Evolutionary conservation across 2,113 vertebrate species (phyloP).

Genomic region (Thunnus maccoyii): DNA sequence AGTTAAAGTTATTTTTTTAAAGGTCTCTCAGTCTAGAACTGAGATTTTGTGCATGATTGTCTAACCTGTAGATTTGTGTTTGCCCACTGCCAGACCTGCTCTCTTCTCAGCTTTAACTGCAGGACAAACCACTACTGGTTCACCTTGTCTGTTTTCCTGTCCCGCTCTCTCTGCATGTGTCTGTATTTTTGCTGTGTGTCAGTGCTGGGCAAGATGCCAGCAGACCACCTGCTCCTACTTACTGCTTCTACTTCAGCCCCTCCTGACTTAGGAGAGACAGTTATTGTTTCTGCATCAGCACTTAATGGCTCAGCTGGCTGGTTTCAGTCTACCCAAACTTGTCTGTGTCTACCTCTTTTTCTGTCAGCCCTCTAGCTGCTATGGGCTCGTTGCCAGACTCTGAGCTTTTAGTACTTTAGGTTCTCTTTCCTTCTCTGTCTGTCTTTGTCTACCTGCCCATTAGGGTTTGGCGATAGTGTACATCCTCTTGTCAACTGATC

Average conservation of each 20-base stretch:
- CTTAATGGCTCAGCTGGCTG: conserved; percentile 80
- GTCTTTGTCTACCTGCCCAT: conserved; percentile 37
- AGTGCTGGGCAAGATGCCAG: conserved; percentile 71
- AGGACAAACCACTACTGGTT: conserved; percentile 60
- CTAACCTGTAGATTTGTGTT: conserved; percentile 7
- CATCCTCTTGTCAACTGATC: conserved; percentile 20
- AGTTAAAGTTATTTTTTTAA: not conserved
- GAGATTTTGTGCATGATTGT: not conserved
- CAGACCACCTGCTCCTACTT: conserved; percentile 76
- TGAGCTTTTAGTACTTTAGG: conserved; percentile 44
- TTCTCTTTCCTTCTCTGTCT: conserved; percentile 37
- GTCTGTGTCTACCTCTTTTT: conserved; percentile 71
- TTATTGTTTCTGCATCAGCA: conserved; percentile 82
- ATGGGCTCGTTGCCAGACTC: conserved; percentile 57
- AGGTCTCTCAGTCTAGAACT: not conserved
- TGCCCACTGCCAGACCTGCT: conserved; percentile 26
- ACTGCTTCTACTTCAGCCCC: conserved; percentile 75
- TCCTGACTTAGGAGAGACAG: conserved; percentile 76
- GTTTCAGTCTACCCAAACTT: conserved; percentile 72
- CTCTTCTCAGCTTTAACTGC: conserved; percentile 44
- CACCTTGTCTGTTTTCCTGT: conserved; percentile 66
- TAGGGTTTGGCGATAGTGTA: conserved; percentile 19
- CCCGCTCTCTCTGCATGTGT: conserved; percentile 61
- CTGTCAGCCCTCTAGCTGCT: conserved; percentile 69
- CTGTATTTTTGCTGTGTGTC: conserved; percentile 68